These are phyloP conservation scores for Sycobia sp. DNA, from an alignment of 1,140 invertebrate species.

Conservation along the genomic window DNA sequence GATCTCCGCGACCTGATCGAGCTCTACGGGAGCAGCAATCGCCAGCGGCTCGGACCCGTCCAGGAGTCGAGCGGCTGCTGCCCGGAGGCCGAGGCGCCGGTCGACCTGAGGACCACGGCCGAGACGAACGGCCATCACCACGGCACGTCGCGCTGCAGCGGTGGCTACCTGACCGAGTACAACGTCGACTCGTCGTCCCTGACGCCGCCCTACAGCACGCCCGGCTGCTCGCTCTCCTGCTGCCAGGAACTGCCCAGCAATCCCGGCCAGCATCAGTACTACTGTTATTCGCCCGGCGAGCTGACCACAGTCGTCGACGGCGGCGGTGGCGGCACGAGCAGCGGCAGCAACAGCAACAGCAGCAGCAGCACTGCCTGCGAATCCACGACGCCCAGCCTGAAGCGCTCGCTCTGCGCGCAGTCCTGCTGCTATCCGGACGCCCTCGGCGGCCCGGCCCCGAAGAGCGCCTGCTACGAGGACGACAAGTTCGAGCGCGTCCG, in stretches of 20 bases:
- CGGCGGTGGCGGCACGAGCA: conserved; percentile 28
- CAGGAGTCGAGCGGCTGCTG: too few species aligned
- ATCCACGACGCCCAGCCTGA: conserved; percentile 40
- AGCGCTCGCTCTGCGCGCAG: conserved; percentile 40
- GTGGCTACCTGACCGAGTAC: conserved; percentile 33
- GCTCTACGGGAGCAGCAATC: conserved; percentile 46
- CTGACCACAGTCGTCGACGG: background rate
- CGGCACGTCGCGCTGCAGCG: conserved; percentile 34
- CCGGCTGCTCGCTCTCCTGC: conserved; percentile 43
- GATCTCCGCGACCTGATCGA: conserved; percentile 58
- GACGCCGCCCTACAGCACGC: conserved; percentile 32
- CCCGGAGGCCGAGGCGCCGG: conserved; percentile 54
- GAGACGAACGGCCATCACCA: conserved; percentile 33
- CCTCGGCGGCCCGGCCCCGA: conserved; percentile 34
- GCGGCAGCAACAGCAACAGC: too few species aligned
- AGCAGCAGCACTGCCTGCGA: too few species aligned
- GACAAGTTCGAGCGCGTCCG: too few species aligned
- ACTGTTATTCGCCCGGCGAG: conserved; percentile 47
- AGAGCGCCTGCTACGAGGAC: conserved; percentile 36
- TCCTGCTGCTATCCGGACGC: conserved; percentile 46
- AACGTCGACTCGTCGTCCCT: conserved; percentile 28
- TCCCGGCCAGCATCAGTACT: conserved; percentile 7
- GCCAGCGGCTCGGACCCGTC: conserved; percentile 50
- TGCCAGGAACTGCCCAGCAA: conserved; percentile 40
- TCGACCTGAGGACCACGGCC: conserved; percentile 56